Evolutionary conservation across 2,113 vertebrate genomes (phyloP).

Genomic region (Labeo catla): DNA sequence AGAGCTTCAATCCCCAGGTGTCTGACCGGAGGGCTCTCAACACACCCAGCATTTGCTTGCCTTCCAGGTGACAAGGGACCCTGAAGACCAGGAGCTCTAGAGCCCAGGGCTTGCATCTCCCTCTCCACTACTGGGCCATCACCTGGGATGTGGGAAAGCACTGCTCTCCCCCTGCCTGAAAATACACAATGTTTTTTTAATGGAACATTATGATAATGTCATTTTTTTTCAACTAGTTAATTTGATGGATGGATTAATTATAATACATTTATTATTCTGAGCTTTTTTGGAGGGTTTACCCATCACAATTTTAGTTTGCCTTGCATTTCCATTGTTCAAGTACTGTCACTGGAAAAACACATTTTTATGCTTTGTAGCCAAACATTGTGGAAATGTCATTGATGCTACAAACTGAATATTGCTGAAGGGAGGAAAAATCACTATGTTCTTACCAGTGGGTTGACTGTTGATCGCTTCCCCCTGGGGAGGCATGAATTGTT

Average conservation of each 20-base stretch:
- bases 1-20: slow-evolving; percentile 98
- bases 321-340: neutral
- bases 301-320: neutral
- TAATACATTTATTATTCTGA: neutral
- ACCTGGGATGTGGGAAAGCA: slow-evolving; percentile 27
- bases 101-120: slow-evolving; percentile 77
- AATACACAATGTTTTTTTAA: neutral
- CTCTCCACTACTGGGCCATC: slow-evolving; percentile 89
- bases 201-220: neutral
- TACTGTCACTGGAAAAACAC: neutral
- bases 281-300: neutral
- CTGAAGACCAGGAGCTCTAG: slow-evolving; percentile 77
- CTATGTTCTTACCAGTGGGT: slow-evolving; percentile 72
- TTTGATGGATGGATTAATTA: neutral
- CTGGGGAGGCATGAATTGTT: slow-evolving; percentile 38
- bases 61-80: slow-evolving; percentile 82
- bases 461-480: slow-evolving; percentile 80
- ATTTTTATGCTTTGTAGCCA: neutral
- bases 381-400: neutral
- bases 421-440: neutral
- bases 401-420: neutral
- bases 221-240: neutral
- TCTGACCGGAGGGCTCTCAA: slow-evolving; percentile 81
- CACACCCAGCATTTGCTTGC: slow-evolving; percentile 85
- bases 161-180: slow-evolving; percentile 35